phyloP scores from a whole-genome alignment of 1,140 invertebrate species.

The Papilio dardanus region DNA sequence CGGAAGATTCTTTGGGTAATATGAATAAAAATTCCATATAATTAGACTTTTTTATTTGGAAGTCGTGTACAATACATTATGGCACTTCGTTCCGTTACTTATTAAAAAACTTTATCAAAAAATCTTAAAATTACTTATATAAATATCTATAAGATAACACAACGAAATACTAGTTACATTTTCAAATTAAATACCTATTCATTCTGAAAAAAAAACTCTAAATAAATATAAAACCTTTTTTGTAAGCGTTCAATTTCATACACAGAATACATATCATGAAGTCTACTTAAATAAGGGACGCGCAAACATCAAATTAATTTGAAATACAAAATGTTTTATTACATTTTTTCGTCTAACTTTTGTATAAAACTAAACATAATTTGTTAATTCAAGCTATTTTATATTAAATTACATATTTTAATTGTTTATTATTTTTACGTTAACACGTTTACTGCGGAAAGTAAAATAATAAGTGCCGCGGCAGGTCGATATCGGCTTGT shows the following conservation, averaged over 20 bases:
- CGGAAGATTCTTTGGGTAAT: too few species aligned
- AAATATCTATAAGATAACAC: conserved; percentile 51
- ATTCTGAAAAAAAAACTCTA: too few species aligned
- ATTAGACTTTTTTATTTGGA: conserved; percentile 61
- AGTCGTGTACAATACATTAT: conserved; percentile 65
- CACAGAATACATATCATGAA: neutral
- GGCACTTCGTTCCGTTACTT: conserved; percentile 67
- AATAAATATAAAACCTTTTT: conserved; percentile 20
- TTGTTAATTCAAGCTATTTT: neutral
- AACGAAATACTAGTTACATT: conserved; percentile 52
- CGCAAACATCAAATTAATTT: neutral
- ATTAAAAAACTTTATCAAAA: conserved; percentile 40
- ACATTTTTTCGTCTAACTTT: neutral
- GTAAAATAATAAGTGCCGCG: too few species aligned
- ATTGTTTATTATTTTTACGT: neutral
- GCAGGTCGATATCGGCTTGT: too few species aligned
- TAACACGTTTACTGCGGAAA: too few species aligned
- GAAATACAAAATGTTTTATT: neutral
- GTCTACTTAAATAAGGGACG: neutral
- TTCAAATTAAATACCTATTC: neutral
- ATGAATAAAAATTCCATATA: conserved; percentile 34
- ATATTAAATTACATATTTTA: neutral
- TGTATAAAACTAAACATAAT: neutral
- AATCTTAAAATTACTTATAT: conserved; percentile 50
- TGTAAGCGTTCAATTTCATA: neutral